phyloP scores from a whole-genome alignment of 2,797 vertebrate species.

The Melanotaenia nigrans region DNA sequence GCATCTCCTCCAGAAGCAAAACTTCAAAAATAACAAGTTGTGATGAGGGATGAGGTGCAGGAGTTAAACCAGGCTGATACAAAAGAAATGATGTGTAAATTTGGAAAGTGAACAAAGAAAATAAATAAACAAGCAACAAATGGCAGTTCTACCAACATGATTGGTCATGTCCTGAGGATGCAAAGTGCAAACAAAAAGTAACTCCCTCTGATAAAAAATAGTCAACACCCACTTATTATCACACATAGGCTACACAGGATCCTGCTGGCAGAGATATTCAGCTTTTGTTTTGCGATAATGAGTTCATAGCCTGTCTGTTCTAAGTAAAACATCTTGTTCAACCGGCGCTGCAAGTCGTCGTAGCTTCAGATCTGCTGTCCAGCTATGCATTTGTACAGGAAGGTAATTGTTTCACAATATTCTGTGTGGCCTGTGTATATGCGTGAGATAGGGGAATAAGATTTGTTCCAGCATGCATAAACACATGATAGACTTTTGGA shows the following conservation, averaged over 20 bases:
- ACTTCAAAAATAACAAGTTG: constrained; percentile 2
- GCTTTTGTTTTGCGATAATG: constrained; percentile 17
- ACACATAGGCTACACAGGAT: constrained; percentile 9
- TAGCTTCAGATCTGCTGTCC: constrained; percentile 3
- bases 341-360: constrained; percentile 19
- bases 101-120: not conserved
- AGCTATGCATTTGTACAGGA: not conserved
- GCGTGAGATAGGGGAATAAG: constrained; percentile 13
- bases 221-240: not conserved
- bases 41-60: constrained; percentile 12
- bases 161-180: not conserved
- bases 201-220: constrained; percentile 28
- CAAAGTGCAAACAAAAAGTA: constrained; percentile 1
- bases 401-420: constrained; percentile 7
- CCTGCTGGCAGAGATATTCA: constrained; percentile 9
- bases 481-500: constrained; percentile 17
- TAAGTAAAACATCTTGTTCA: constrained; percentile 34
- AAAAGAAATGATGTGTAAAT: not conserved
- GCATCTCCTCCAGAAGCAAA: constrained; percentile 16
- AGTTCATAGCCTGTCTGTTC: constrained; percentile 18
- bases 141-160: not conserved
- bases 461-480: constrained; percentile 34
- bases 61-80: constrained; percentile 11
- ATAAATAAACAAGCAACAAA: not conserved
- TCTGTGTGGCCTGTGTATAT: constrained; percentile 8